phyloP scores from a whole-genome alignment of 2,888 invertebrate species.

The Limnephilus lunatus region DNA sequence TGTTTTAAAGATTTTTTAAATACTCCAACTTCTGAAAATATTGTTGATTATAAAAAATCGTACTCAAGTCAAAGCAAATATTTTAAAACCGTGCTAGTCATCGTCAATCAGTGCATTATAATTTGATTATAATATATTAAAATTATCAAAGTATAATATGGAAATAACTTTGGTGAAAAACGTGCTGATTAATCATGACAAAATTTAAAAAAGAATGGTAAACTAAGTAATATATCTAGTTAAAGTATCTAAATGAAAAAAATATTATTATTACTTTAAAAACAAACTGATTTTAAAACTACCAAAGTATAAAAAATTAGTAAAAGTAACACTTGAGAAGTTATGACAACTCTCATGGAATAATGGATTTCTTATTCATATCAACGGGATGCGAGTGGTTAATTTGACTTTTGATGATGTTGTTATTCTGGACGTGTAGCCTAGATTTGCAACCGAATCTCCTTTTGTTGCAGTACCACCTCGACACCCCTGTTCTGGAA shows the following conservation, averaged over 20 bases:
- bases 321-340: neutral
- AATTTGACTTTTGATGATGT: slow-evolving; percentile 22
- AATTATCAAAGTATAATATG: neutral
- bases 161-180: neutral
- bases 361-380: neutral
- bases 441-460: slow-evolving; percentile 70
- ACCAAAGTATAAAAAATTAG: neutral
- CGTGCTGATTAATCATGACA: neutral
- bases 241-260: too few relatives aligned
- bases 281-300: neutral
- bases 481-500: slow-evolving; percentile 69
- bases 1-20: neutral
- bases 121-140: neutral
- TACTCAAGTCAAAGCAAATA: neutral
- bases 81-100: neutral
- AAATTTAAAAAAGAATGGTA: neutral
- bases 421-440: slow-evolving; percentile 21
- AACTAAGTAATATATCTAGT: too few relatives aligned
- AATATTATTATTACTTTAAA: neutral
- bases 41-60: neutral
- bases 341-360: neutral
- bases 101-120: neutral
- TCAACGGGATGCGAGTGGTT: slow-evolving; percentile 1
- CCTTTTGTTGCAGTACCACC: slow-evolving; percentile 72
- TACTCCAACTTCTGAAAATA: neutral